Percentiles rank a stretch among this genome's conserved stretches.
phyloP scores from a whole-genome alignment of 2,797 vertebrate genomes.

The Halcyon smyrnensis region DNA sequence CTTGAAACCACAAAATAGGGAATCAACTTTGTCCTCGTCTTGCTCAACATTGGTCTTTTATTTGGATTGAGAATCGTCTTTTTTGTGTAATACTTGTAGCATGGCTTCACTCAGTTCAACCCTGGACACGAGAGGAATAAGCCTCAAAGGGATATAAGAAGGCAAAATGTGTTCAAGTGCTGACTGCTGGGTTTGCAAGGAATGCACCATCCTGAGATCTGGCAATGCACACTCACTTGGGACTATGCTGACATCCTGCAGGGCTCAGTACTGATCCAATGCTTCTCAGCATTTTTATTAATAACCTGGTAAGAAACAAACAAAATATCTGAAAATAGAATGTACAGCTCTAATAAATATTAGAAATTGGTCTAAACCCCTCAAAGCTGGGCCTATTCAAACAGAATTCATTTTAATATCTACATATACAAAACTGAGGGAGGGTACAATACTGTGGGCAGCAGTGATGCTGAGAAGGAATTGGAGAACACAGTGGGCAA shows the following conservation, averaged over 20 bases:
- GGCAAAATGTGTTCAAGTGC: background rate
- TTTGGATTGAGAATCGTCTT: background rate
- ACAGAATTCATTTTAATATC: background rate
- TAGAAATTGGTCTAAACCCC: background rate
- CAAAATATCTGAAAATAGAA: background rate
- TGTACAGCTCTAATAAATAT: background rate
- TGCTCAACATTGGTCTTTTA: background rate
- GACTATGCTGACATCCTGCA: background rate
- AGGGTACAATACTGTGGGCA: background rate
- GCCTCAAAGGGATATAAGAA: background rate
- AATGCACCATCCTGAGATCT: background rate
- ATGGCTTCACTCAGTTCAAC: background rate
- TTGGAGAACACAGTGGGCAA: background rate
- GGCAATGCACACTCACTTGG: background rate
- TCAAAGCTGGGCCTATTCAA: background rate
- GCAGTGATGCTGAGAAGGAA: background rate
- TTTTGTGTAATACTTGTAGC: background rate
- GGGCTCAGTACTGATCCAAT: background rate
- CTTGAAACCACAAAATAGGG: background rate
- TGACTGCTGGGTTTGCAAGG: background rate
- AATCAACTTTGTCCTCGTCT: background rate
- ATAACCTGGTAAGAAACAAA: background rate
- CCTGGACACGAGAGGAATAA: background rate
- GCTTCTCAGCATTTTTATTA: background rate
- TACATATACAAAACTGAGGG: background rate